phyloP scores from a whole-genome alignment of 2,797 vertebrate species.

The Lepidocolaptes lacrymiger region DNA sequence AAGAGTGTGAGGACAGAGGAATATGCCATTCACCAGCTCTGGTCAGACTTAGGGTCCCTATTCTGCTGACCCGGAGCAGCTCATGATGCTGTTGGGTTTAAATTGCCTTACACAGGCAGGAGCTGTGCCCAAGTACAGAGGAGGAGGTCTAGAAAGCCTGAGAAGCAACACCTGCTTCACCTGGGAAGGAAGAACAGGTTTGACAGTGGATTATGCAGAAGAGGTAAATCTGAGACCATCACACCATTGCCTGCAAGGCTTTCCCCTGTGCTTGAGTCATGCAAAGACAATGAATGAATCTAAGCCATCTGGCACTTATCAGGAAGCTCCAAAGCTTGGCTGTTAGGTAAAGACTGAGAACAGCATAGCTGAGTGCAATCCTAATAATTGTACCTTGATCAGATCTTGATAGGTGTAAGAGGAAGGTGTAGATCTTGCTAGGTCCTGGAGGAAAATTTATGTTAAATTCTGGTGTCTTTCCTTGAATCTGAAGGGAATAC shows the following conservation, averaged over 20 bases:
- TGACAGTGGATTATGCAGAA: background rate
- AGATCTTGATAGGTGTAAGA: background rate
- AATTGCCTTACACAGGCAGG: background rate
- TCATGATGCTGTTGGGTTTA: background rate
- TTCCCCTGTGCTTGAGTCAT: background rate
- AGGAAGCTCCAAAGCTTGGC: background rate
- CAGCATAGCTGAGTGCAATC: background rate
- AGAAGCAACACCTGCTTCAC: rapidly evolving
- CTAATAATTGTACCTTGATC: background rate
- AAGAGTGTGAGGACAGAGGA: background rate
- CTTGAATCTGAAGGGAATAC: background rate
- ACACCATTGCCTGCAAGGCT: background rate
- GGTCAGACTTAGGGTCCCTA: background rate
- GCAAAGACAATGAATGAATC: background rate
- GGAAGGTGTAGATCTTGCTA: background rate
- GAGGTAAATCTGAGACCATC: background rate
- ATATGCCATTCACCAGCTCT: background rate
- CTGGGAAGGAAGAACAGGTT: background rate
- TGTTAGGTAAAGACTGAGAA: background rate
- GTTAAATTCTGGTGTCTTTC: background rate
- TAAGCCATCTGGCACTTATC: background rate
- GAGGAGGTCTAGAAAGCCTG: background rate
- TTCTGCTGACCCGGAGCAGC: background rate
- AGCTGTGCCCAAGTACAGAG: background rate
- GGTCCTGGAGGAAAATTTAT: background rate